Evolutionary conservation across 2,113 vertebrate genomes (phyloP).

Genomic region (Aspiorhynchus laticeps): DNA sequence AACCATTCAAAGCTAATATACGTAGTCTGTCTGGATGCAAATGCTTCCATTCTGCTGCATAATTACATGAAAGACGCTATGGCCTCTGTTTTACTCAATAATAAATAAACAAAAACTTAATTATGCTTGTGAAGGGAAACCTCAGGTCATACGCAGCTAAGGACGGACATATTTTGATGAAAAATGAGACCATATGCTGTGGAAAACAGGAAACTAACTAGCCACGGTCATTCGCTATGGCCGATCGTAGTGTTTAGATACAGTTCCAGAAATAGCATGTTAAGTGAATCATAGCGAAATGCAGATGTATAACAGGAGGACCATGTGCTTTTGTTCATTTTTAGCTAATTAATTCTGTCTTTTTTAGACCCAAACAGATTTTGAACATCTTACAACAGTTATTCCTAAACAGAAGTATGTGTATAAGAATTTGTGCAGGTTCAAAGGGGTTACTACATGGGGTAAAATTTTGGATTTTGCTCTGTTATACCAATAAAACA

Average conservation of each 20-base stretch:
- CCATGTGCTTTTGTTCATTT: not conserved
- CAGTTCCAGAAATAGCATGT: not conserved
- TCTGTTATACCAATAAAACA: not conserved
- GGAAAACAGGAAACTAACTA: conserved; percentile 33
- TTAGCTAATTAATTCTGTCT: not conserved
- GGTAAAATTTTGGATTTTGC: not conserved
- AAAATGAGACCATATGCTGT: conserved; percentile 13
- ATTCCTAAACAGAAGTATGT: not conserved
- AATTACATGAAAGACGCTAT: not conserved
- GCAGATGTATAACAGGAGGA: not conserved
- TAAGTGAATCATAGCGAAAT: not conserved
- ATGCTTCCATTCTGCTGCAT: not conserved
- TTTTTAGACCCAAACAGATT: not conserved
- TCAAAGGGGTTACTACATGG: not conserved
- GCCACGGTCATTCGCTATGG: conserved; percentile 12
- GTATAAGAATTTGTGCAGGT: not conserved
- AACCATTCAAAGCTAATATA: not conserved
- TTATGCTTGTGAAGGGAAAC: not conserved
- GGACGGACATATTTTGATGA: conserved; percentile 17
- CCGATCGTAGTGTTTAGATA: conserved; percentile 19
- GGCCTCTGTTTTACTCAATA: not conserved
- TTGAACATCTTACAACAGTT: not conserved
- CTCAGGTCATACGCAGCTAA: not conserved
- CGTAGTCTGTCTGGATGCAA: not conserved
- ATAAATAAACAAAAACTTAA: conserved; percentile 17